Evolutionary conservation across 2,113 vertebrate species (phyloP).

Genomic region (Oreochromis tanganicae): DNA sequence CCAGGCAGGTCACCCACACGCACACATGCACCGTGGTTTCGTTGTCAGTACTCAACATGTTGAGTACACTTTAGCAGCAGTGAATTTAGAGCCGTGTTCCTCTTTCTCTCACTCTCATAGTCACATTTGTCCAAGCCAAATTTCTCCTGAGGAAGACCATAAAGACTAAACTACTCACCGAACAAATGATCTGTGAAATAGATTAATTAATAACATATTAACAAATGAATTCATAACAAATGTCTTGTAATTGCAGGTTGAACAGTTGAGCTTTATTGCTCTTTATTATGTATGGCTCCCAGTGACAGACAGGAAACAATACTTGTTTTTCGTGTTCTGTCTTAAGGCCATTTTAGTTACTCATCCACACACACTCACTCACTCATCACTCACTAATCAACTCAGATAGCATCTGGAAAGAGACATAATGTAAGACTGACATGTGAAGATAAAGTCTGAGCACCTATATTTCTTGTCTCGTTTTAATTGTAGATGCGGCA

Average conservation of each 20-base stretch:
- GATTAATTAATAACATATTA: background rate
- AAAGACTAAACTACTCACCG: background rate
- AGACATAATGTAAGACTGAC: background rate
- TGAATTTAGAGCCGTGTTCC: background rate
- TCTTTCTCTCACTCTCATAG: background rate
- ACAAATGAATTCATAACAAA: background rate
- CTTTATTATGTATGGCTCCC: background rate
- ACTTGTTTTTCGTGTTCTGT: slow-evolving; percentile 58
- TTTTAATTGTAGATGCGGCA: background rate
- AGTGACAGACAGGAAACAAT: slow-evolving; percentile 11
- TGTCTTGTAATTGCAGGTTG: slow-evolving; percentile 16
- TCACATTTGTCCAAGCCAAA: background rate
- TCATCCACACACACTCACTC: background rate
- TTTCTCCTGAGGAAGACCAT: background rate
- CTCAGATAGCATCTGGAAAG: background rate
- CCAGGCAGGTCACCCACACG: background rate
- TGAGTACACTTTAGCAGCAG: background rate
- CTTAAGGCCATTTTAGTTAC: slow-evolving; percentile 10
- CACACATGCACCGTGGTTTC: background rate
- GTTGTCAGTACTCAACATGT: background rate
- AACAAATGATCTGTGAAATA: background rate
- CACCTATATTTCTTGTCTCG: background rate
- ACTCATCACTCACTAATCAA: slow-evolving; percentile 17
- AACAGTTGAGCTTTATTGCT: background rate
- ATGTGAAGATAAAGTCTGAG: background rate